Conservation (phyloP, 2,797 vertebrate species). For the Sebastes alutus region DNA sequence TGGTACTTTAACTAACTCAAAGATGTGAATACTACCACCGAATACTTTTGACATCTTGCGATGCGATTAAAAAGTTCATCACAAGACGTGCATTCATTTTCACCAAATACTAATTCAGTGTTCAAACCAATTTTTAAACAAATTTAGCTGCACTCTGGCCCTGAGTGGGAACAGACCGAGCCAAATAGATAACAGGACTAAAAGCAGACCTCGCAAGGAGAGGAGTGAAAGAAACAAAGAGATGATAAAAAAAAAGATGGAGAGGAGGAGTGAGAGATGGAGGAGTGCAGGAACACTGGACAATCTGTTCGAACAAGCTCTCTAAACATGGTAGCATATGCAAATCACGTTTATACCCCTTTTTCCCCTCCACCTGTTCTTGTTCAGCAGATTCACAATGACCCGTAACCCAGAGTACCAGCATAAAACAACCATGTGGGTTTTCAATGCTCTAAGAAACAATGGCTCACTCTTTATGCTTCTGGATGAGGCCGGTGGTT, state of each 20-base stretch:
- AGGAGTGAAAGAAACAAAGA: constrained; percentile 8
- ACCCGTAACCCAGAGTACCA: neutral
- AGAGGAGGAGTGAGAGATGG: neutral
- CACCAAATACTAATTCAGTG: constrained; percentile 1
- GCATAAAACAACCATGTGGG: constrained; percentile 16
- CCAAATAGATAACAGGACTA: neutral
- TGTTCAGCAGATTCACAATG: constrained; percentile 11
- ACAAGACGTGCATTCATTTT: neutral
- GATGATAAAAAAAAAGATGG: neutral
- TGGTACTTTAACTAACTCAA: neutral
- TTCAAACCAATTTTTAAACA: neutral
- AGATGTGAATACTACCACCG: neutral
- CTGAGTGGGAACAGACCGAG: neutral
- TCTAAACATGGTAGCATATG: constrained; percentile 8
- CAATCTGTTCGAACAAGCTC: constrained; percentile 12
- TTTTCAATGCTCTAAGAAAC: constrained; percentile 38
- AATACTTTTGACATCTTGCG: neutral
- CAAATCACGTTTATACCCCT: constrained; percentile 12
- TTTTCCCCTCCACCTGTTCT: constrained; percentile 12
- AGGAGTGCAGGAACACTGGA: neutral
- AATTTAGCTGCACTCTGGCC: neutral
- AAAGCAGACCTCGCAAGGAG: neutral
- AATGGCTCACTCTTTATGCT: constrained; percentile 37
- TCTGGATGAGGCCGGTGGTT: constrained; percentile 49
- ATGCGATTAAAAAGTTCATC: neutral